Conservation (phyloP, 2,797 vertebrate species). For the Podargus strigoides region DNA sequence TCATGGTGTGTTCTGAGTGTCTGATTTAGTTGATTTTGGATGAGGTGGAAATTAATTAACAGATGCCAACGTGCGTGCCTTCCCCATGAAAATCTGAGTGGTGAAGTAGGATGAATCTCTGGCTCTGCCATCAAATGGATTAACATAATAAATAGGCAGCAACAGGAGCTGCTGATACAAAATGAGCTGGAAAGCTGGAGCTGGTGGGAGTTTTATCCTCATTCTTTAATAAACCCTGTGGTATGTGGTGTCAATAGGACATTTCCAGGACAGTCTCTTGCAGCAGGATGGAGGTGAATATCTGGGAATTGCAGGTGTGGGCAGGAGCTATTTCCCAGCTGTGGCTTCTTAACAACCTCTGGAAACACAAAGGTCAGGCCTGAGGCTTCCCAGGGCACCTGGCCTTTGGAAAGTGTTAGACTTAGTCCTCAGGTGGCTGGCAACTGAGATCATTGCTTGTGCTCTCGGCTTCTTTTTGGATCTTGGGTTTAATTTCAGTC, state of each 20-base stretch:
- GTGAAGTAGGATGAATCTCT: background rate
- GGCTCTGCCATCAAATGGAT: background rate
- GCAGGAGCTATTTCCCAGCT: background rate
- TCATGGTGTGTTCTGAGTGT: background rate
- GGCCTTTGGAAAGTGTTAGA: background rate
- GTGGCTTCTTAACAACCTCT: background rate
- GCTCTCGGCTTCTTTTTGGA: background rate
- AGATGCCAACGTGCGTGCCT: background rate
- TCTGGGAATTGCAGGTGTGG: background rate
- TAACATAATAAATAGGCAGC: fast-evolving
- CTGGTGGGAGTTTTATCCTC: background rate
- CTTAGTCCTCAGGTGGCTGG: background rate
- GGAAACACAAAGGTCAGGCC: background rate
- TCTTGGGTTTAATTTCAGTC: background rate
- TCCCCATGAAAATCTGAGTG: background rate
- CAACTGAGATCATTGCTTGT: background rate
- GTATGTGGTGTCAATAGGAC: background rate
- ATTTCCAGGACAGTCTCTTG: background rate
- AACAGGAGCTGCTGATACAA: background rate
- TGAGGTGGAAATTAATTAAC: background rate
- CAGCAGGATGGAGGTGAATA: background rate
- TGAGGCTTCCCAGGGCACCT: background rate
- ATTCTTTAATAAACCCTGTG: background rate
- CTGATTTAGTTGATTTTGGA: background rate
- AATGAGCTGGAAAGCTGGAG: background rate